Percentiles rank a stretch among this genome's conserved stretches.
These are phyloP conservation scores for Brachionus koreanus DNA, from an alignment of 1,140 invertebrate genomes.

Conservation along the genomic window DNA sequence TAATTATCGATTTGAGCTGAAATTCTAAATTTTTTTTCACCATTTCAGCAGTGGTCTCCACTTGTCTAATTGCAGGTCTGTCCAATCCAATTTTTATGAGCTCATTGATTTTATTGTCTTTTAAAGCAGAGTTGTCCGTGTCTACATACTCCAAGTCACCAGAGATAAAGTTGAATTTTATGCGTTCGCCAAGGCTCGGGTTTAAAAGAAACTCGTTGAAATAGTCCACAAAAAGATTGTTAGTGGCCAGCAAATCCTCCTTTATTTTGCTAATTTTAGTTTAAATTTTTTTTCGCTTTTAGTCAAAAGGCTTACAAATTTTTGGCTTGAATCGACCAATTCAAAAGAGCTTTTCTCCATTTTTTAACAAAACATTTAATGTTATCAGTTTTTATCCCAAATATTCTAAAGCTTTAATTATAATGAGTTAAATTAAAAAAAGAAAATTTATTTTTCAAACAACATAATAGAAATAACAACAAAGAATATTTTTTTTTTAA, in stretches of 20 bases:
- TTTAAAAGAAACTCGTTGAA: constrained; percentile 26
- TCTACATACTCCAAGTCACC: constrained; percentile 12
- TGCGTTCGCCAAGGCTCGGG: neutral
- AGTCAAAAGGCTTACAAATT: neutral
- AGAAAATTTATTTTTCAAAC: neutral
- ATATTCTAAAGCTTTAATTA: neutral
- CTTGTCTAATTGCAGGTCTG: neutral
- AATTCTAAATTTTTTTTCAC: constrained; percentile 34
- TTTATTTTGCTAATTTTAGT: neutral
- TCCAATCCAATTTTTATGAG: neutral
- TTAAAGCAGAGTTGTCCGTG: neutral
- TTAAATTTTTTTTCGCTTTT: neutral
- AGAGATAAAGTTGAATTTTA: constrained; percentile 29
- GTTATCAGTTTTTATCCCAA: neutral
- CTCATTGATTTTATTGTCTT: neutral
- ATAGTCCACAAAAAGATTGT: constrained; percentile 40
- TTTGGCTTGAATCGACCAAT: neutral
- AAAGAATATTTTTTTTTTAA: neutral
- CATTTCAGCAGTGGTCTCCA: constrained; percentile 11
- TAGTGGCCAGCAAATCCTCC: constrained; percentile 15
- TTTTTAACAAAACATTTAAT: neutral
- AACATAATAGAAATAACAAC: neutral
- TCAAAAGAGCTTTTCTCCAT: neutral
- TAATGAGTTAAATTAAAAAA: neutral
- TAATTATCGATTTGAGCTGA: constrained; percentile 36